These are phyloP conservation scores for Brienomyrus longianalis DNA, from an alignment of 2,113 vertebrate genomes.

Conservation along the genomic window DNA sequence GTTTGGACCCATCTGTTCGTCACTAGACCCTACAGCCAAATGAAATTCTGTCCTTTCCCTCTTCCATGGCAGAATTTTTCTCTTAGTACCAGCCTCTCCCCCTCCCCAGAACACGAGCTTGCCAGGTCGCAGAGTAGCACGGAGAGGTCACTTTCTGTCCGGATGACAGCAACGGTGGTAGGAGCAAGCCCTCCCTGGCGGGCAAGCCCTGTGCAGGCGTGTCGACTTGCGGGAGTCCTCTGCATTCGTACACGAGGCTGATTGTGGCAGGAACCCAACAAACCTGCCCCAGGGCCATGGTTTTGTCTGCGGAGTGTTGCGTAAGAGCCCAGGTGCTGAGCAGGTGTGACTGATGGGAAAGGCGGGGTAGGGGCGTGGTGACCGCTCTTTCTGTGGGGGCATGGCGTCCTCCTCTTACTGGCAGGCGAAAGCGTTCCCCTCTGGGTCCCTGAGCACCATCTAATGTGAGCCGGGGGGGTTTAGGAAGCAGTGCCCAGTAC, in stretches of 20 bases:
- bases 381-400: background rate
- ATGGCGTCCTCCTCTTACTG: background rate
- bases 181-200: background rate
- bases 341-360: background rate
- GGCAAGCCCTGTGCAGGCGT: background rate
- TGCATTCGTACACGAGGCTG: background rate
- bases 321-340: conserved; percentile 10
- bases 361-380: background rate
- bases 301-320: conserved; percentile 5
- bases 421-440: background rate
- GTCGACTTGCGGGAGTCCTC: background rate
- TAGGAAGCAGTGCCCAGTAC: background rate
- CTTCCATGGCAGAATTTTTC: conserved; percentile 2
- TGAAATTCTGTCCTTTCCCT: conserved; percentile 6
- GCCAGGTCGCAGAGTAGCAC: background rate
- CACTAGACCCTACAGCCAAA: background rate
- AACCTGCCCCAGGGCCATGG: background rate
- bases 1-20: conserved; percentile 7
- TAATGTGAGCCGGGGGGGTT: background rate
- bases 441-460: background rate
- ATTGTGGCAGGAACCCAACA: background rate
- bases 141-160: conserved; percentile 1
- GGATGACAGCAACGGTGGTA: background rate
- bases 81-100: background rate
- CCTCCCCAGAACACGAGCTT: background rate